phyloP scores from a whole-genome alignment of 1,140 invertebrate species.

The Pemphigus obesinymphae region DNA sequence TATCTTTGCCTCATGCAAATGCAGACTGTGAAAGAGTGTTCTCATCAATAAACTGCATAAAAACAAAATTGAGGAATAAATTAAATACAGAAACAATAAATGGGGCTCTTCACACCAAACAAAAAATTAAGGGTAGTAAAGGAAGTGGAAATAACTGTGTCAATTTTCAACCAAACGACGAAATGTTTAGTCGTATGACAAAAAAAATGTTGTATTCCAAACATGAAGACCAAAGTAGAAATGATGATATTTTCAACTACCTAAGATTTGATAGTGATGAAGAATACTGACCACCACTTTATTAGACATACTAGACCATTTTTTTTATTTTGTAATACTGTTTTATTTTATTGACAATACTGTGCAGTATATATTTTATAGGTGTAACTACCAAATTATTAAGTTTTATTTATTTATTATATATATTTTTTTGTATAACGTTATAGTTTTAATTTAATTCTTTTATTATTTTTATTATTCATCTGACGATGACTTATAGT shows the following conservation, averaged over 20 bases:
- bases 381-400: too few relatives aligned
- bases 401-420: too few relatives aligned
- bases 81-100: constrained; percentile 32
- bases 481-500: too few relatives aligned
- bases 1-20: constrained; percentile 44
- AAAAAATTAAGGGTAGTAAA: neutral
- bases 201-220: neutral
- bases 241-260: neutral
- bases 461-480: too few relatives aligned
- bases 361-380: too few relatives aligned
- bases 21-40: constrained; percentile 43
- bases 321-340: too few relatives aligned
- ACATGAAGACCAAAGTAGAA: neutral
- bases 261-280: neutral
- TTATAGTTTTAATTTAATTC: too few relatives aligned
- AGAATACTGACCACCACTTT: too few relatives aligned
- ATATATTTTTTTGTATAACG: too few relatives aligned
- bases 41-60: constrained; percentile 41
- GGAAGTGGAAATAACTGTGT: neutral
- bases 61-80: constrained; percentile 43
- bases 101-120: constrained; percentile 25
- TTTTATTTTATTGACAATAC: too few relatives aligned
- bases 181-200: neutral
- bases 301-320: too few relatives aligned
- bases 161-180: neutral